Conservation (phyloP, 2,888 invertebrate genomes). For the Pachydiplax longipennis region DNA sequence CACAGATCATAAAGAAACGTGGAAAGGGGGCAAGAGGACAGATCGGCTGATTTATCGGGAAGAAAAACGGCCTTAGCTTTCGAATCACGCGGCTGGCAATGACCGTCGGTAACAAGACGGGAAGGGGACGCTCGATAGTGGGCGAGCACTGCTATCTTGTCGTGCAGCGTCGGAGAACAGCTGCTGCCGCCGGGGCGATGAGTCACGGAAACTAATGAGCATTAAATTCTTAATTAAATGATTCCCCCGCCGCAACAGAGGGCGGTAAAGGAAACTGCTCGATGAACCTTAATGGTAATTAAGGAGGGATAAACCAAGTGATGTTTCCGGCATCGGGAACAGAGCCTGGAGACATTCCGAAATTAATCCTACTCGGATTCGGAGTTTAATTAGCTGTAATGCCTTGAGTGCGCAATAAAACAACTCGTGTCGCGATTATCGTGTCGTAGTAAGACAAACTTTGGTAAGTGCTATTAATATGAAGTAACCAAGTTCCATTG, state of each 20-base stretch:
- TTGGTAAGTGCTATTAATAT: too few relatives aligned
- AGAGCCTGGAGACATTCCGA: background rate
- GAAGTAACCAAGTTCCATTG: too few relatives aligned
- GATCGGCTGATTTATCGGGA: background rate
- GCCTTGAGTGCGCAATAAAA: background rate
- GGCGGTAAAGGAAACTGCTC: background rate
- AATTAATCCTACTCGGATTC: background rate
- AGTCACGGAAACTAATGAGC: constrained; percentile 31
- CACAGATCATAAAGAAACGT: background rate
- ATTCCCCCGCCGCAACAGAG: background rate
- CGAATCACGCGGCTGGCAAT: constrained; percentile 25
- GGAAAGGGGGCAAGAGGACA: background rate
- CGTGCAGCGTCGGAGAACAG: constrained; percentile 2
- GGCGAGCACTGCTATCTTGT: constrained; percentile 11
- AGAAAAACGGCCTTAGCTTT: background rate
- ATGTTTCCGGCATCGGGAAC: background rate
- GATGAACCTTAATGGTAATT: background rate
- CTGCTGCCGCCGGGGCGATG: constrained; percentile 18
- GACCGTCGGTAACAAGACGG: constrained; percentile 3
- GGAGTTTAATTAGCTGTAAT: background rate
- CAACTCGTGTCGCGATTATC: too few relatives aligned
- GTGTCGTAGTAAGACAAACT: too few relatives aligned
- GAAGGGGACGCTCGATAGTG: background rate
- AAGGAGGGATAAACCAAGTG: background rate
- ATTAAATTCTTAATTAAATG: constrained; percentile 37